phyloP scores from a whole-genome alignment of 2,113 vertebrate species.

The Theristicus caerulescens region DNA sequence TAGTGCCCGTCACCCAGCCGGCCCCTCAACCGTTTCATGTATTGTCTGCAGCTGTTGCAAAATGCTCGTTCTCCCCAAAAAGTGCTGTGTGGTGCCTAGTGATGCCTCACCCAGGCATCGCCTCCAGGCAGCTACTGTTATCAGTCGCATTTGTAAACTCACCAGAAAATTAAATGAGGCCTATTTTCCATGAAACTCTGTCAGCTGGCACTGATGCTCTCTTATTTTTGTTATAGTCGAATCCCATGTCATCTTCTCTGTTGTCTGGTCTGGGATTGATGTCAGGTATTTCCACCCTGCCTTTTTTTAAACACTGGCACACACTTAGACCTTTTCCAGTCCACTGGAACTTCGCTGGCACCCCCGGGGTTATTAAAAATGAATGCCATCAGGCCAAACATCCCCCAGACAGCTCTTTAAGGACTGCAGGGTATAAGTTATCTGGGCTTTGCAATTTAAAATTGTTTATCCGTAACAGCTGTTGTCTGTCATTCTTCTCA shows the following conservation, averaged over 20 bases:
- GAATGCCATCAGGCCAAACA: not conserved
- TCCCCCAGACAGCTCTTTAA: not conserved
- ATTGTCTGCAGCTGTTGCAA: not conserved
- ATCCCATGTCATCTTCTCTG: not conserved
- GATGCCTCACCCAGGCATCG: not conserved
- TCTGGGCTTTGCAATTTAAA: slow-evolving; percentile 4
- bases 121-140: not conserved
- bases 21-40: accelerated
- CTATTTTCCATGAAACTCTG: not conserved
- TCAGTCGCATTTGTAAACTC: not conserved
- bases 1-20: not conserved
- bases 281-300: not conserved
- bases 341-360: not conserved
- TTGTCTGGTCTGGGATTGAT: not conserved
- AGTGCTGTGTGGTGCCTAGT: not conserved
- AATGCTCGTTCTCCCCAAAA: not conserved
- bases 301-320: slow-evolving; percentile 6
- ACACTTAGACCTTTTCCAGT: not conserved
- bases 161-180: not conserved
- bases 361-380: not conserved
- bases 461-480: slow-evolving; percentile 23
- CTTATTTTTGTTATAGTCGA: not conserved
- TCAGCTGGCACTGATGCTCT: not conserved
- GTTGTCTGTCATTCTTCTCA: slow-evolving; percentile 26
- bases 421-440: not conserved